A percentile compares a stretch with the other conserved stretches of the same genome.
phyloP scores from a whole-genome alignment of 2,113 vertebrate genomes.

The Bucco capensis region DNA sequence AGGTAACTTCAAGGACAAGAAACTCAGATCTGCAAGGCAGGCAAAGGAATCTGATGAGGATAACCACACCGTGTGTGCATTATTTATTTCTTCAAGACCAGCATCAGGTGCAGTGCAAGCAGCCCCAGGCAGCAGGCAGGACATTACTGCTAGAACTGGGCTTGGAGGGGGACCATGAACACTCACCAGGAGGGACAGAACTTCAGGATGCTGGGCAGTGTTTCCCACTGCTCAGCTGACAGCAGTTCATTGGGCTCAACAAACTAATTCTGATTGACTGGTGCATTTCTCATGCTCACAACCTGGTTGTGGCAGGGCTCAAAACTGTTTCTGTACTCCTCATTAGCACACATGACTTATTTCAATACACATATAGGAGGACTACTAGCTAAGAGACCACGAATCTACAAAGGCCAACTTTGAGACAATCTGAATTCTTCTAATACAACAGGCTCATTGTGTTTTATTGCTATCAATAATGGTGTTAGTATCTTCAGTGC shows the following conservation, averaged over 20 bases:
- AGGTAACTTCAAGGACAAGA: neutral
- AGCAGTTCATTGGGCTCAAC: neutral
- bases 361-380: neutral
- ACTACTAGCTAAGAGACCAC: neutral
- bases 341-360: fast-evolving
- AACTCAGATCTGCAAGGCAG: neutral
- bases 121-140: neutral
- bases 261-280: neutral
- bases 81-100: neutral
- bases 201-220: neutral
- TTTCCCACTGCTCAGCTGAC: neutral
- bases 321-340: neutral
- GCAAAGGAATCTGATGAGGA: neutral
- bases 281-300: neutral
- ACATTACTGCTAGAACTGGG: neutral
- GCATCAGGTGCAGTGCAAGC: neutral
- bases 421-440: neutral
- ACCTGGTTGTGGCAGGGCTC: neutral
- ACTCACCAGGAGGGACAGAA: neutral
- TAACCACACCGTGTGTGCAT: fast-evolving
- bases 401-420: neutral
- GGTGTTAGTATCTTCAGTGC: neutral
- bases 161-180: neutral
- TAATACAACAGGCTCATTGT: neutral
- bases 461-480: neutral